Conservation (phyloP, 1,140 invertebrate genomes). For the Euura saliciscinereae region DNA sequence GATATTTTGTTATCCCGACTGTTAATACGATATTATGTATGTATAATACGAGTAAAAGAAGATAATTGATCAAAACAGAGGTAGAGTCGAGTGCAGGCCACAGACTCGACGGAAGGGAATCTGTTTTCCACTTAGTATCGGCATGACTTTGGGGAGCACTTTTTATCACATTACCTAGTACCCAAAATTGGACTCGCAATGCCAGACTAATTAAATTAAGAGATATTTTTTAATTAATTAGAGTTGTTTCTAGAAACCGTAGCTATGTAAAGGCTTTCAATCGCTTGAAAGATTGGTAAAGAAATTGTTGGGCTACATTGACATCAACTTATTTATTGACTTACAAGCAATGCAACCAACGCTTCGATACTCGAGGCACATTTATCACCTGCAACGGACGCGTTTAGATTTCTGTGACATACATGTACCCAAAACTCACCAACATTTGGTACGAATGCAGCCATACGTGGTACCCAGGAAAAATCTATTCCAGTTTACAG, state of each 20-base stretch:
- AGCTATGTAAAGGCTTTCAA: background rate
- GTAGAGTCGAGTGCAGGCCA: slow-evolving; percentile 41
- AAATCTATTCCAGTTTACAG: slow-evolving; percentile 3
- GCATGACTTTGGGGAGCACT: slow-evolving; percentile 13
- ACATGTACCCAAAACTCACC: background rate
- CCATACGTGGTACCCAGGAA: background rate
- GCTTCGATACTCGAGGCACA: background rate
- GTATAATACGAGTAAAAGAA: slow-evolving; percentile 28
- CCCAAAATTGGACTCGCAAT: slow-evolving; percentile 1
- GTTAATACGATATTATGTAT: slow-evolving; percentile 38
- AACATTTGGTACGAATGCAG: background rate
- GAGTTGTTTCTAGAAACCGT: background rate
- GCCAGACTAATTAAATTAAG: slow-evolving; percentile 6
- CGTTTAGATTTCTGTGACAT: too few relatives aligned
- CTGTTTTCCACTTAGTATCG: slow-evolving; percentile 7
- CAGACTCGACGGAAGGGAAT: slow-evolving; percentile 29
- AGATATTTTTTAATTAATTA: slow-evolving; percentile 9
- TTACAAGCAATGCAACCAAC: background rate
- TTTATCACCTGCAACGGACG: background rate
- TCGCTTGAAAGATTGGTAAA: background rate
- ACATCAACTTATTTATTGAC: background rate
- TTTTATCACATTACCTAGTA: slow-evolving; percentile 10
- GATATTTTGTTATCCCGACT: slow-evolving; percentile 42
- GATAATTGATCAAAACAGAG: slow-evolving; percentile 26
- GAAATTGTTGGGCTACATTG: background rate